phyloP scores from a whole-genome alignment of 2,888 invertebrate species.

The Thereva nobilitata region DNA sequence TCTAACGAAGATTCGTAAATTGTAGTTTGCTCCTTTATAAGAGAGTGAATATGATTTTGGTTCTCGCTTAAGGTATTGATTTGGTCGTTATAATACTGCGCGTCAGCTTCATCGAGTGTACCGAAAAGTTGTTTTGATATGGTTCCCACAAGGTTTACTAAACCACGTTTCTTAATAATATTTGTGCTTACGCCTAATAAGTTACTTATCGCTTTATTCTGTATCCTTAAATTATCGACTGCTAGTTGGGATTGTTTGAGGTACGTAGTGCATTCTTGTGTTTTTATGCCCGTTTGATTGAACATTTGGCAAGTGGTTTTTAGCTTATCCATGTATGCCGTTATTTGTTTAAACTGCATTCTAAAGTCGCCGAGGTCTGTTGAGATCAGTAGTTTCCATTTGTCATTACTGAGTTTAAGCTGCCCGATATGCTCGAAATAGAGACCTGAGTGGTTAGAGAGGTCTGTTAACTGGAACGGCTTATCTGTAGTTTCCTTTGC shows the following conservation, averaged over 20 bases:
- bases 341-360: constrained; percentile 6
- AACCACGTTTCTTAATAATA: neutral
- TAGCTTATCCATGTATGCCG: neutral
- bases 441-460: neutral
- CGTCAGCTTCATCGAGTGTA: neutral
- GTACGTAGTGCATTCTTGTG: neutral
- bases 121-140: neutral
- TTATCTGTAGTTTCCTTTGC: no score
- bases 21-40: no score
- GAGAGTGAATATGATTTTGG: no score
- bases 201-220: constrained; percentile 4
- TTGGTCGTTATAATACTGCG: neutral
- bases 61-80: no score
- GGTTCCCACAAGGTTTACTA: constrained; percentile 2
- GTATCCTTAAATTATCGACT: neutral
- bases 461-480: neutral
- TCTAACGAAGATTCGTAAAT: no score
- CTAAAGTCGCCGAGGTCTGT: neutral
- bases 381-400: no score
- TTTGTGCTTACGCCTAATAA: neutral
- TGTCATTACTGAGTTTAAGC: neutral
- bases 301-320: neutral
- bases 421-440: neutral
- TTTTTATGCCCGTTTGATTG: neutral
- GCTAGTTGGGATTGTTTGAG: neutral